phyloP scores from a whole-genome alignment of 2,113 vertebrate species.

The Equus przewalskii region DNA sequence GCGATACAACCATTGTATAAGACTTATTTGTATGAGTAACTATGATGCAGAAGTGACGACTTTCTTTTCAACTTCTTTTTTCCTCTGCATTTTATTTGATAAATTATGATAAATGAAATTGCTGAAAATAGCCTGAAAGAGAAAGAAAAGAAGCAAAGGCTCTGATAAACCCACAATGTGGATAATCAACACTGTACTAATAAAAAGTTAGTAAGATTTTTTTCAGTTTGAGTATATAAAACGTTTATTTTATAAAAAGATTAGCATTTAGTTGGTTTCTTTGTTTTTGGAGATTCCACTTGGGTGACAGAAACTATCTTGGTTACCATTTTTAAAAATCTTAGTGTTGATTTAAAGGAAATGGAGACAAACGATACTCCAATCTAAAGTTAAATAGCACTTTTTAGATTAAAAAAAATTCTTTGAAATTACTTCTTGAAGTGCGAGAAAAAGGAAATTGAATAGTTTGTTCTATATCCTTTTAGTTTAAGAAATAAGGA shows the following conservation, averaged over 20 bases:
- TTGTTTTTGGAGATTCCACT: constrained; percentile 54
- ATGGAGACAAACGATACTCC: constrained; percentile 12
- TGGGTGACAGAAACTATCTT: constrained; percentile 54
- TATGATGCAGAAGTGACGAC: constrained; percentile 15
- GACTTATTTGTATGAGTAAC: constrained; percentile 6
- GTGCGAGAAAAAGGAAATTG: neutral
- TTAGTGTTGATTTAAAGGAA: constrained; percentile 66
- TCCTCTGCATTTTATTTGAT: constrained; percentile 39
- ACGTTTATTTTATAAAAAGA: constrained; percentile 45
- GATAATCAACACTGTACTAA: neutral
- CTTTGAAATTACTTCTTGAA: constrained; percentile 53
- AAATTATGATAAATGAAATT: constrained; percentile 39
- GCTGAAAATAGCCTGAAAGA: constrained; percentile 46
- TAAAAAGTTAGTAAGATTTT: constrained; percentile 50
- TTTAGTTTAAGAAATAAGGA: constrained; percentile 61
- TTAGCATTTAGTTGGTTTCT: constrained; percentile 46
- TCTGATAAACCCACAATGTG: constrained; percentile 38
- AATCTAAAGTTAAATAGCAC: constrained; percentile 20
- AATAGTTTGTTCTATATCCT: constrained; percentile 37
- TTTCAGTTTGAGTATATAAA: constrained; percentile 38
- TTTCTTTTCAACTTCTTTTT: neutral
- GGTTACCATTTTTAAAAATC: neutral
- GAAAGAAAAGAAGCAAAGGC: neutral
- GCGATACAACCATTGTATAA: neutral
- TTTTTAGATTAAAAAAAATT: constrained; percentile 22